These are phyloP conservation scores for Gryon sp. DNA, from an alignment of 1,140 invertebrate species.

Conservation along the genomic window DNA sequence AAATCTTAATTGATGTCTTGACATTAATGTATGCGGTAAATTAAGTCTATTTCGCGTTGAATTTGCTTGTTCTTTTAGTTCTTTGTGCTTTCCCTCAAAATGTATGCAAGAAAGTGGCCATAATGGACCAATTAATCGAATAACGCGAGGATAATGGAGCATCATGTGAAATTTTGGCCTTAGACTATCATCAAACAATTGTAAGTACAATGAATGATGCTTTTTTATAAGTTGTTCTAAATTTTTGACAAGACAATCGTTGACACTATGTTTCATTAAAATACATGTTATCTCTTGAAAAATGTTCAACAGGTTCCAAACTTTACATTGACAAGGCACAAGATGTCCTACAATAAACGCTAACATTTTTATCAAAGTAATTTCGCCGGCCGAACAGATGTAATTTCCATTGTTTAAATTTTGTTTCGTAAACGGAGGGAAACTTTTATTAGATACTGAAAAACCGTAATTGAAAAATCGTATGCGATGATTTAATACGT, in stretches of 20 bases:
- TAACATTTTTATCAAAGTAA: conserved; percentile 53
- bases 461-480: conserved; percentile 41
- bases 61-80: too few species aligned
- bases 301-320: conserved; percentile 59
- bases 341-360: conserved; percentile 57
- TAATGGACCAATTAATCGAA: too few species aligned
- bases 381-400: conserved; percentile 60
- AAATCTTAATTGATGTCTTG: too few species aligned
- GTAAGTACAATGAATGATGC: conserved; percentile 8
- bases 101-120: too few species aligned
- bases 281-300: conserved; percentile 54
- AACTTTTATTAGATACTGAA: conserved; percentile 16
- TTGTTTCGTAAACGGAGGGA: conserved; percentile 33
- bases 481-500: conserved; percentile 44
- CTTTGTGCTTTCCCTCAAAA: too few species aligned
- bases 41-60: too few species aligned
- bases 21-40: too few species aligned
- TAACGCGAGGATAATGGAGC: too few species aligned
- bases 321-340: conserved; percentile 33
- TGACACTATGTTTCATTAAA: conserved; percentile 16
- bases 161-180: too few species aligned
- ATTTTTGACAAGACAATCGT: not conserved
- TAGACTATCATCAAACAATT: conserved; percentile 7
- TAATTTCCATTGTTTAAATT: conserved; percentile 37
- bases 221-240: not conserved